Base-by-base conservation (phyloP, 53 echinoderm and acorn worm genomes). In the Echinarachnius parma region DNA sequence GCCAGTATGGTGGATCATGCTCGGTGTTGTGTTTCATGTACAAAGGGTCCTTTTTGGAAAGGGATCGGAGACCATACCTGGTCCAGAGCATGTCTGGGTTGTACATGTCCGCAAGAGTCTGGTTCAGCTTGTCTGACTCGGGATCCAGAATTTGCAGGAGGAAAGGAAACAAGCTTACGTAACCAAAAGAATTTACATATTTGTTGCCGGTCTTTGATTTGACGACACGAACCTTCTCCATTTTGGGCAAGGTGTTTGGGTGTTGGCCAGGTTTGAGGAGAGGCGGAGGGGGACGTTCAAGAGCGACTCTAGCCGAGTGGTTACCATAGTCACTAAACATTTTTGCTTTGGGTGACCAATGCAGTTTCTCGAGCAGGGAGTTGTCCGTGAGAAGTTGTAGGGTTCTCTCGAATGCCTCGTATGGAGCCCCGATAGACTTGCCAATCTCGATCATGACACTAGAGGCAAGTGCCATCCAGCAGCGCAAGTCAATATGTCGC, bases 1-100 rank as follows among this genome's bases (percentile, higher is more conserved):
- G 81, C 96, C 96, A 96, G 75, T 96, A 96, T 9, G 96, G 96
- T 11, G 96, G 85, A 33, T 96, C 96, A 52, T 96, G 96, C 49
- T 96, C 96, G 11, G 96, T 96, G 74, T 96, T 96, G 45, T 85
- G 82, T 54, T 96, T 82, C 87, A 87, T 90, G 47, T 91, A 96
- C 4, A 91, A 27, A 9, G 96, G 96, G 60, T 96, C 96, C 18
- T 85, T 85, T 69, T 91, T 91, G 14, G 96, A 96, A 13, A 96
- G 64, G 0, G 96, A 96, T 46, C 96, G 69, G 26, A 96, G 88
- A 21, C 91, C 95, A 62, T 80, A 96, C 2, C 82, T 84, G 13
- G 96, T 88, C 91, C 91, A 96, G 36, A 96, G 54, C 15, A 96
- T 76, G 44, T 91, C 75, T 11, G 88, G 82, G 70, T 96, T 76